Conservation (phyloP, 2,113 vertebrate genomes). For the Peromyscus polionotus region DNA sequence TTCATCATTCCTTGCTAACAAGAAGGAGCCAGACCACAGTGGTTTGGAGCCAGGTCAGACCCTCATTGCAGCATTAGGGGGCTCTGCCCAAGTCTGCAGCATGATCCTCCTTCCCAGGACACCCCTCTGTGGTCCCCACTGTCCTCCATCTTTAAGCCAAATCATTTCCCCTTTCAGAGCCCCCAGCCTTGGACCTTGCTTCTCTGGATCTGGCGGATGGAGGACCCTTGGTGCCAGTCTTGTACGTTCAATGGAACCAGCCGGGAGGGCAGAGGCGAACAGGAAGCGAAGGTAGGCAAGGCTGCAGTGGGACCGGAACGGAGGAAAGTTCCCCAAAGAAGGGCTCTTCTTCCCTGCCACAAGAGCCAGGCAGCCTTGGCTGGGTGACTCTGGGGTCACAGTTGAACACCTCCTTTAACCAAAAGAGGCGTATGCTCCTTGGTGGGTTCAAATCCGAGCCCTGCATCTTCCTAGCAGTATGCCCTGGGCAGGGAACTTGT, state of each 20-base stretch:
- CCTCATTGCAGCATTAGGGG: slow-evolving; percentile 69
- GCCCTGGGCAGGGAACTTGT: neutral
- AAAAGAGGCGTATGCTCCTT: neutral
- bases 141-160: slow-evolving; percentile 51
- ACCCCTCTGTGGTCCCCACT: neutral
- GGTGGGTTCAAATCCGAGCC: neutral
- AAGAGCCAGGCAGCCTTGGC: neutral
- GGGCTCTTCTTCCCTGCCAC: neutral
- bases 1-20: slow-evolving; percentile 77
- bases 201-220: slow-evolving; percentile 24
- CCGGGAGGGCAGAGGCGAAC: neutral
- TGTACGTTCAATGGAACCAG: neutral
- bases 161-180: slow-evolving; percentile 3
- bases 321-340: neutral
- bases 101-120: slow-evolving; percentile 48
- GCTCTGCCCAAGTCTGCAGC: slow-evolving; percentile 60
- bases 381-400: slow-evolving; percentile 25
- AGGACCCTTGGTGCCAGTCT: neutral
- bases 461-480: slow-evolving; percentile 36
- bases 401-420: neutral
- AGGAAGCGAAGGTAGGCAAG: neutral
- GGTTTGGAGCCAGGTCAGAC: slow-evolving; percentile 82
- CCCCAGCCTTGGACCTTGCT: slow-evolving; percentile 3
- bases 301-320: neutral
- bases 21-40: slow-evolving; percentile 81